A percentile compares a stretch with the other conserved stretches of the same genome.
These are phyloP conservation scores for Aleadryas rufinucha DNA, from an alignment of 2,113 vertebrate species.

Conservation along the genomic window DNA sequence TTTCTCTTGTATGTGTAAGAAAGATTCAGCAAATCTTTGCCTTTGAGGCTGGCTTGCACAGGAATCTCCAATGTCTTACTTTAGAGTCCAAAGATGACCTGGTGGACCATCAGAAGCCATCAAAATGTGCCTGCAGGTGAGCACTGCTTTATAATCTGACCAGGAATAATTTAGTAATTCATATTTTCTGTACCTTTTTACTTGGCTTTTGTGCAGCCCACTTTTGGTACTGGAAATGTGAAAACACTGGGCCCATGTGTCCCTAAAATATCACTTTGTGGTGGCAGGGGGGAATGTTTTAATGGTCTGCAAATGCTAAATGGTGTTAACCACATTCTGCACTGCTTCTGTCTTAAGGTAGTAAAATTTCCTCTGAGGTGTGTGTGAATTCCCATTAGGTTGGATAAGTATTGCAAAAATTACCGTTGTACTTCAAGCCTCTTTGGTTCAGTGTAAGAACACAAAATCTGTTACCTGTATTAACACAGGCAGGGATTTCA, in stretches of 20 bases:
- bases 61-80: not conserved
- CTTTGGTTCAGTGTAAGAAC: not conserved
- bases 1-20: not conserved
- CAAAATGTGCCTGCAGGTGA: not conserved
- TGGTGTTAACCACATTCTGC: not conserved
- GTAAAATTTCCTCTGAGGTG: not conserved
- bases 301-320: not conserved
- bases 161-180: not conserved
- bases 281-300: fast-evolving
- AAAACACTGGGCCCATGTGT: not conserved
- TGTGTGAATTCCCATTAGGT: not conserved
- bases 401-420: not conserved
- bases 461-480: not conserved
- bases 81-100: not conserved
- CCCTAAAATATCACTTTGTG: not conserved
- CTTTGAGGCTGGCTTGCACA: not conserved
- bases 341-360: not conserved
- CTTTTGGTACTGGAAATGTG: not conserved
- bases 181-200: not conserved
- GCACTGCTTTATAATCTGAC: not conserved
- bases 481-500: not conserved
- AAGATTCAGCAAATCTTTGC: not conserved
- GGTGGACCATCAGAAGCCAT: not conserved
- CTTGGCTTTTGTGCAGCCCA: not conserved
- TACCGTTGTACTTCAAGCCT: not conserved